Base-by-base conservation (phyloP, 2,797 vertebrate genomes). In the Molossus alvarezi region DNA sequence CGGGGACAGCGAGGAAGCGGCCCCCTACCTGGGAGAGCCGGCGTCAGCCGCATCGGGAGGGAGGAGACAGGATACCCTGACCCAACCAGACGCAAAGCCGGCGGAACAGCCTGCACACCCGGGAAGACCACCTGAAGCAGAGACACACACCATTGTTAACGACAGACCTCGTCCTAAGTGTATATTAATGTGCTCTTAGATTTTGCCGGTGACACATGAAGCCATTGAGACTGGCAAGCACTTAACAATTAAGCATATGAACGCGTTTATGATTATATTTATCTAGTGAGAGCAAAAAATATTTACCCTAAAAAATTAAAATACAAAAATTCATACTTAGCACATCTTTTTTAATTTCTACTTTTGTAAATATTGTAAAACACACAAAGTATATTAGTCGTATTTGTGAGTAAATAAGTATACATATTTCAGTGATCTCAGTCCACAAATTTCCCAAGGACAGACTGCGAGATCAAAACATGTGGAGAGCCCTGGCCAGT, bases 351-450 rank as follows among this genome's bases (percentile, higher is more conserved):
- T 82, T 17, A 72, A 69, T 79, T 91, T 96, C 60, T 71, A n/a
- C 90, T 88, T 81, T 88, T 53, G 55, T 93, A 73, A 92, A 65
- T 96, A 23, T 91, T 89, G 91, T 73, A 69, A 65, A 85, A 82
- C 51, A 3, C 33, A 85, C 9, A 88, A 72, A 62, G 77, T 86
- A 69, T 45, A 41, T 51, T 71, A 62, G 51, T 86, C 69, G 4
- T 51, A 37, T 77, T 85, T 48, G 64, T 90, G 67, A 81, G 41
- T 93, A 76, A 75, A 62, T 73, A 83, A 89, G 90, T 69, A 76
- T 17, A 27, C 65, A 37, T 79, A 84, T 55, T 45, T 60, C 79
- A 93, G 45, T 64, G 3, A 83, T 37, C 64, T 84, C 12, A 0
- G 25, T 58, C 90, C 53, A 41, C n/a, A 77, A n/a, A 58, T 27